A percentile compares a stretch with the other conserved stretches of the same genome.
phyloP scores from a whole-genome alignment of 2,113 vertebrate species.

The Oenanthe melanoleuca region DNA sequence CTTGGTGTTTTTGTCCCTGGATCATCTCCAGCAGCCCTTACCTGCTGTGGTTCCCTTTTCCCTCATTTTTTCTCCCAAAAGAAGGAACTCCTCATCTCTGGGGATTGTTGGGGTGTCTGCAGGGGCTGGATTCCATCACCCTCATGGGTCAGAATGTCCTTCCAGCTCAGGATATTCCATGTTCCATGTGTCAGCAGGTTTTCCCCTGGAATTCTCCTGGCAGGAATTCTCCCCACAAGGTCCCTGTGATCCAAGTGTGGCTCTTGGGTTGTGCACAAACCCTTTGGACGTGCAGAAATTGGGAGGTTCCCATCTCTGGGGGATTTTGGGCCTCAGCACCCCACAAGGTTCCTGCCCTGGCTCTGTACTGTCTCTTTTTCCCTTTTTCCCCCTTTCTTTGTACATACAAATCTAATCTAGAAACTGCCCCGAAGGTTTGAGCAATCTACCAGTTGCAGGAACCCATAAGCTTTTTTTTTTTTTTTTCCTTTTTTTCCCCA shows the following conservation, averaged over 20 bases:
- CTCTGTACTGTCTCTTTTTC: neutral
- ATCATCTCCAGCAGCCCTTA: neutral
- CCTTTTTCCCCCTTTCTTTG: neutral
- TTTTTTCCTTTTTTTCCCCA: slow-evolving; percentile 18
- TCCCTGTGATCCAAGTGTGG: neutral
- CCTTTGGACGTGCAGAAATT: rapidly evolving
- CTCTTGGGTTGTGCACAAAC: neutral
- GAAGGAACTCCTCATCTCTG: rapidly evolving
- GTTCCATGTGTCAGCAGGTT: neutral
- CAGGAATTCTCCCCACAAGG: neutral
- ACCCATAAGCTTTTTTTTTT: slow-evolving; percentile 57
- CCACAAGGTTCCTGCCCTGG: neutral
- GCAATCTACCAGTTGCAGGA: slow-evolving; percentile 61
- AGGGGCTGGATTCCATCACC: neutral
- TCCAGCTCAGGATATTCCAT: neutral
- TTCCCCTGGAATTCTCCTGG: rapidly evolving
- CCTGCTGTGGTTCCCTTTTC: neutral
- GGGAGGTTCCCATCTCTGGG: rapidly evolving
- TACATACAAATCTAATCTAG: neutral
- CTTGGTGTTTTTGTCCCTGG: neutral
- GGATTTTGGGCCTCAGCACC: rapidly evolving
- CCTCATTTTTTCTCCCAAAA: neutral
- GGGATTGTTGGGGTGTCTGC: neutral
- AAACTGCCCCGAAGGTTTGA: slow-evolving; percentile 43
- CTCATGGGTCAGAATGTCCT: neutral